Percentiles rank a stretch among this genome's conserved stretches.
Conservation (phyloP, 2,888 invertebrate species). For the Cremastinae sp. region DNA sequence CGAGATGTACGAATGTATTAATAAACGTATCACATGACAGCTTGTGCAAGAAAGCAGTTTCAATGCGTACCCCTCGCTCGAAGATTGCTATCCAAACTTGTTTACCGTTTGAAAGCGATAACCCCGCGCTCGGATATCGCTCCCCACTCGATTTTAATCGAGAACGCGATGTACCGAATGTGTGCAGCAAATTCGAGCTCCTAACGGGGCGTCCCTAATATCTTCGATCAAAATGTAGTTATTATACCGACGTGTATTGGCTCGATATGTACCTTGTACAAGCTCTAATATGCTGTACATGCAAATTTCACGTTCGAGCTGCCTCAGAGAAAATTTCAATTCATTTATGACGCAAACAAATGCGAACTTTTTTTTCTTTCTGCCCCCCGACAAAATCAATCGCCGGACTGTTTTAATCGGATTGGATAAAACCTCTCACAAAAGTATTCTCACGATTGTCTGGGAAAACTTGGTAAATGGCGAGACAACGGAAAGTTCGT, state of each 20-base stretch:
- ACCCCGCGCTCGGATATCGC: constrained; percentile 27
- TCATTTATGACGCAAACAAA: neutral
- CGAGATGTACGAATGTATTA: constrained; percentile 10
- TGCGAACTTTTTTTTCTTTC: neutral
- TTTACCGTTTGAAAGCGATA: constrained; percentile 50
- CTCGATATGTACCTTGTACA: too few species aligned
- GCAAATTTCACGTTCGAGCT: neutral
- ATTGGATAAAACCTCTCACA: too few species aligned
- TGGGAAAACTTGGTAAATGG: too few species aligned
- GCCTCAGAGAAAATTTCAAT: neutral
- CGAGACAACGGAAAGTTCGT: too few species aligned
- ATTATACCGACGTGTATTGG: neutral
- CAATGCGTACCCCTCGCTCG: constrained; percentile 38
- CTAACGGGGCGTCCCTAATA: neutral
- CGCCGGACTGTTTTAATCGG: too few species aligned
- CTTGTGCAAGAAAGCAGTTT: constrained; percentile 40
- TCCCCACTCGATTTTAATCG: constrained; percentile 59
- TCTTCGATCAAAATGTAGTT: neutral
- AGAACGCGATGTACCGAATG: constrained; percentile 34
- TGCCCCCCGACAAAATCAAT: too few species aligned
- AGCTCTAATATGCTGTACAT: neutral
- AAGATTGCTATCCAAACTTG: constrained; percentile 64
- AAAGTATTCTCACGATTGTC: too few species aligned
- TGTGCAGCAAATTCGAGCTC: neutral
- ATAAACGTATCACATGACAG: constrained; percentile 8